Base-by-base conservation (phyloP, 2,888 invertebrate species). In the Pachliopta kotzebuea region DNA sequence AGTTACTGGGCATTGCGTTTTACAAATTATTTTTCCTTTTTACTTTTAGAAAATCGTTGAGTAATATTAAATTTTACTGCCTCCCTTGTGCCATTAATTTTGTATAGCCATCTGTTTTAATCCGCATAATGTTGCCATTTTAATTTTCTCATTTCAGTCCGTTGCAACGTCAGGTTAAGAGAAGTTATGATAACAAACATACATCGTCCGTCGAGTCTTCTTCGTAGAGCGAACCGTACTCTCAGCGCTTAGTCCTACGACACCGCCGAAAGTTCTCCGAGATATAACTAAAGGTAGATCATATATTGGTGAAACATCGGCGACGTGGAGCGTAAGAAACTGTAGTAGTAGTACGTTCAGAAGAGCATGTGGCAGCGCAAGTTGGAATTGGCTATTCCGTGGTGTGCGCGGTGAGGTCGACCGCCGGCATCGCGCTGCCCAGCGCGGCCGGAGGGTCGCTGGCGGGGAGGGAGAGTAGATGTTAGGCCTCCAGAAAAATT, bases 401-500 rank as follows among this genome's bases (percentile, higher is more conserved):
- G 90, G 90, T 91, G 92, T 81, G 89, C 84, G 89, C 92, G 90
- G 90, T 93, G 93, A 93, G 93, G 90, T 91, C 94, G 93, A 88
- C 93, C 92, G 88, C 86, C 86, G 82, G 84, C 81, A 77, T 88
- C 90, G 90, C 89, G 90, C 92, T 93, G 92, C 94, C 94, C 90
- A 92, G 93, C 83, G 93, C 94, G 93, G 92, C 93, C 93, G 94
- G 94, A 68, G 94, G 94, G 92, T 94, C 94, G 93, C 95, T 95
- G 94, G 95, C 95, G 94, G 95, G 95, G 95, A 95, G 95, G 95
- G 95, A 95, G 90, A 95, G 95, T 94, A 95, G 95, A 94, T 96
- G 96, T 96, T 96, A 97, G 95, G 96, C 96, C 93, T 97, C 97
- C 92, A 97, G 92, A 92, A 97, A 97, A 90, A 97, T 96, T 71